These are phyloP conservation scores for Nannoperca obscura DNA, from an alignment of 2,797 vertebrate genomes.

Conservation along the genomic window DNA sequence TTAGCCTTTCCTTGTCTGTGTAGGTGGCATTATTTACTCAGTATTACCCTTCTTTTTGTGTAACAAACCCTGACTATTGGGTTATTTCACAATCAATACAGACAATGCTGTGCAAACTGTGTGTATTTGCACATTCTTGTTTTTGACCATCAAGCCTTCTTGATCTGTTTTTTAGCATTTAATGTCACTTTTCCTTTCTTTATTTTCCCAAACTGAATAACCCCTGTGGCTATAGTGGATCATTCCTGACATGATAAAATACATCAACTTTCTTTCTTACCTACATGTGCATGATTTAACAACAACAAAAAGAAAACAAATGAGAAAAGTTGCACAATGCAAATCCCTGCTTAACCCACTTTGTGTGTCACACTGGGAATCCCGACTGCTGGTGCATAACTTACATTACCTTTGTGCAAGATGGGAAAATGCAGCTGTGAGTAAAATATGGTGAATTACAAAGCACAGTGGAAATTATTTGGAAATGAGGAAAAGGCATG, in stretches of 20 bases:
- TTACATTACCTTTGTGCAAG: conserved; percentile 1
- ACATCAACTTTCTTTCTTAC: conserved; percentile 7
- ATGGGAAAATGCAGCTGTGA: conserved; percentile 1
- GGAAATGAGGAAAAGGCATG: conserved; percentile 14
- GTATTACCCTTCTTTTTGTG: conserved; percentile 13
- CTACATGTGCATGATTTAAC: background rate
- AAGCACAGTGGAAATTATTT: conserved; percentile 18
- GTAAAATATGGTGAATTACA: background rate
- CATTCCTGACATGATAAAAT: background rate
- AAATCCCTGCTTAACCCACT: conserved; percentile 42
- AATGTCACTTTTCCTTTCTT: background rate
- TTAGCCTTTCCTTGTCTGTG: conserved; percentile 19
- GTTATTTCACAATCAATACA: conserved; percentile 40
- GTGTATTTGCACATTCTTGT: background rate
- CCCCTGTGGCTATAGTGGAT: background rate
- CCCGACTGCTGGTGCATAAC: background rate
- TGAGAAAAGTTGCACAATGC: conserved; percentile 21
- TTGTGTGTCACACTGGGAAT: conserved; percentile 17
- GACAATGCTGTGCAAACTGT: background rate
- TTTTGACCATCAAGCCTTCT: background rate
- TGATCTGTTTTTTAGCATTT: background rate
- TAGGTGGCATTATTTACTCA: background rate
- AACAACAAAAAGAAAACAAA: background rate
- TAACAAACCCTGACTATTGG: conserved; percentile 18
- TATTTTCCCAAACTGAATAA: background rate